phyloP scores from a whole-genome alignment of 2,113 vertebrate genomes.

The Taxidea taxus region DNA sequence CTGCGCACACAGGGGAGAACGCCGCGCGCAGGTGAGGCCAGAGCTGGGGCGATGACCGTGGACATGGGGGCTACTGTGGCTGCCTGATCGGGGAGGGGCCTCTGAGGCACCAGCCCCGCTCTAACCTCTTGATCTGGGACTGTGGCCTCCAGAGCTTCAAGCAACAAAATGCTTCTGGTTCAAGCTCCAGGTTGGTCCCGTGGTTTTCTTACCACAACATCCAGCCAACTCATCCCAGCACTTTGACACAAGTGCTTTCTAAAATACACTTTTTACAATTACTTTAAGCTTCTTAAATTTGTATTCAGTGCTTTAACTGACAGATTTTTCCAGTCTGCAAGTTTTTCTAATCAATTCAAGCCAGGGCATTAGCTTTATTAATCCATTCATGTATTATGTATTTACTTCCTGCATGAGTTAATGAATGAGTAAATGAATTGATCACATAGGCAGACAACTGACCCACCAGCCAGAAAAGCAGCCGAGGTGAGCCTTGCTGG shows the following conservation, averaged over 20 bases:
- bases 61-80: rapidly evolving
- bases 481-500: background rate
- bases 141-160: background rate
- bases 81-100: background rate
- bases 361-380: background rate
- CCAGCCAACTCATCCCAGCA: too few species aligned
- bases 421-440: background rate
- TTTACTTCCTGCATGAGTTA: background rate
- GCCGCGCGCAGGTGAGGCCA: rapidly evolving
- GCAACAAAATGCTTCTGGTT: background rate
- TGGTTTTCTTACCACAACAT: background rate
- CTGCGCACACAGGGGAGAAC: background rate
- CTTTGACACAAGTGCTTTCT: background rate
- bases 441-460: background rate
- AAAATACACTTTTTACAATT: background rate
- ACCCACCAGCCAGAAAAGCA: rapidly evolving
- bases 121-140: background rate
- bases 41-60: background rate
- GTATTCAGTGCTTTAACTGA: background rate
- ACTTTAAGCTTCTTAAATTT: background rate
- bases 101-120: background rate
- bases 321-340: background rate
- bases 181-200: background rate
- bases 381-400: background rate
- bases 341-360: background rate